Conservation (phyloP, 2,113 vertebrate genomes). For the Daboia siamensis region DNA sequence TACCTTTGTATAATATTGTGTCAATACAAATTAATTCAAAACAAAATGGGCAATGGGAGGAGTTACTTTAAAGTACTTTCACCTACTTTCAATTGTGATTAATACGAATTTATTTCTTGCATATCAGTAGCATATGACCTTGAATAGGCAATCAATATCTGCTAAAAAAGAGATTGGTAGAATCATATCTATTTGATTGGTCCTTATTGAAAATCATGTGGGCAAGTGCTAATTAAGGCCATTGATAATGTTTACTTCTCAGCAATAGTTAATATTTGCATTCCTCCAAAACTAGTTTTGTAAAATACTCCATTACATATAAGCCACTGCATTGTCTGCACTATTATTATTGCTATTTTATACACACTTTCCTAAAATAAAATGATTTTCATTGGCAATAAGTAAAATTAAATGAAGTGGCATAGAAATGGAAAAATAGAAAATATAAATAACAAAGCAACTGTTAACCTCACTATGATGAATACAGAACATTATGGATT, state of each 20-base stretch:
- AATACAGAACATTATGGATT: conserved; percentile 72
- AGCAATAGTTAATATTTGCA: background rate
- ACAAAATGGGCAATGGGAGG: background rate
- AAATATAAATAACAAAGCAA: conserved; percentile 65
- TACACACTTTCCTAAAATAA: background rate
- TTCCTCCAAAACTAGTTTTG: background rate
- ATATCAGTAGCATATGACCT: background rate
- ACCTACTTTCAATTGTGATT: background rate
- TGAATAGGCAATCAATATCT: background rate
- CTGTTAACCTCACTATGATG: conserved; percentile 62
- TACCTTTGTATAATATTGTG: background rate
- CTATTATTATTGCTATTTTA: background rate
- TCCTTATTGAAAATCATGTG: background rate
- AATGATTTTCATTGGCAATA: conserved; percentile 34
- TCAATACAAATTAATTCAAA: background rate
- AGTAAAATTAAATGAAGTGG: conserved; percentile 44
- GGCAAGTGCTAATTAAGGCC: background rate
- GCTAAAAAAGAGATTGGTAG: background rate
- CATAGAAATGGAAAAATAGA: conserved; percentile 13
- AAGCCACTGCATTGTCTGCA: background rate
- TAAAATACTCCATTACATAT: background rate
- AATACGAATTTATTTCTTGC: background rate
- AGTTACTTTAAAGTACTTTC: background rate
- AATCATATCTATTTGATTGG: background rate
- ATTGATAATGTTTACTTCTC: background rate